Percentiles rank a stretch among this genome's conserved stretches.
phyloP scores from a whole-genome alignment of 2,113 vertebrate genomes.

The Mormyrus iriodes region DNA sequence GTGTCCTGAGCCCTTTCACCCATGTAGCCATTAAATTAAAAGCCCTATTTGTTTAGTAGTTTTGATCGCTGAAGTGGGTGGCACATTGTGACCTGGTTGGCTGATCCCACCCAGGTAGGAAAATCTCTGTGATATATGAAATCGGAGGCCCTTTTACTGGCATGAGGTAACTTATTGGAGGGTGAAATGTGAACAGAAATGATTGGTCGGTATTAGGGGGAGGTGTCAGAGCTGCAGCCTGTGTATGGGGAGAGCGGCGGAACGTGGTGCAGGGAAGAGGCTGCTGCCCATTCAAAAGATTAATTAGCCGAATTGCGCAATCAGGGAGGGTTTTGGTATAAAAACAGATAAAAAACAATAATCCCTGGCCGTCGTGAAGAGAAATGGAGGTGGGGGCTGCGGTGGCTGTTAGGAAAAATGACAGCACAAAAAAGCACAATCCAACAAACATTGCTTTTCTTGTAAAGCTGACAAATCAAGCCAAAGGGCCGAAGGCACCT shows the following conservation, averaged over 20 bases:
- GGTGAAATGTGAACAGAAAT: not conserved
- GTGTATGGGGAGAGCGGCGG: not conserved
- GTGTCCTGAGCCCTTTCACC: not conserved
- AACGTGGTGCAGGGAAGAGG: not conserved
- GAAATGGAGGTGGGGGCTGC: not conserved
- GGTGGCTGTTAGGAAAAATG: not conserved
- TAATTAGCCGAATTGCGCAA: not conserved
- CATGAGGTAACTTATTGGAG: not conserved
- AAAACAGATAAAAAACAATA: not conserved
- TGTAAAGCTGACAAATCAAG: conserved; percentile 5
- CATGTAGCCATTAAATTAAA: not conserved
- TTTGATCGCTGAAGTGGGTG: not conserved
- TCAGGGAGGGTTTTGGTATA: not conserved
- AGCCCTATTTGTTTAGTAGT: not conserved
- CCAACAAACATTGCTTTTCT: conserved; percentile 6
- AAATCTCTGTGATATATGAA: not conserved
- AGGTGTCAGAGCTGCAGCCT: not conserved
- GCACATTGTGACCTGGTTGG: not conserved
- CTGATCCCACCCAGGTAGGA: not conserved
- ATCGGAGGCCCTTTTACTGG: not conserved
- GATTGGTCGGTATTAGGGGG: not conserved
- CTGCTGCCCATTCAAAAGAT: not conserved
- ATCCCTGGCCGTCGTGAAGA: not conserved
- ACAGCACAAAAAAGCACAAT: conserved; percentile 10
- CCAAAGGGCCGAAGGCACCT: not conserved